phyloP scores from a whole-genome alignment of 1,140 invertebrate genomes.

The Berghia stephanieae region DNA sequence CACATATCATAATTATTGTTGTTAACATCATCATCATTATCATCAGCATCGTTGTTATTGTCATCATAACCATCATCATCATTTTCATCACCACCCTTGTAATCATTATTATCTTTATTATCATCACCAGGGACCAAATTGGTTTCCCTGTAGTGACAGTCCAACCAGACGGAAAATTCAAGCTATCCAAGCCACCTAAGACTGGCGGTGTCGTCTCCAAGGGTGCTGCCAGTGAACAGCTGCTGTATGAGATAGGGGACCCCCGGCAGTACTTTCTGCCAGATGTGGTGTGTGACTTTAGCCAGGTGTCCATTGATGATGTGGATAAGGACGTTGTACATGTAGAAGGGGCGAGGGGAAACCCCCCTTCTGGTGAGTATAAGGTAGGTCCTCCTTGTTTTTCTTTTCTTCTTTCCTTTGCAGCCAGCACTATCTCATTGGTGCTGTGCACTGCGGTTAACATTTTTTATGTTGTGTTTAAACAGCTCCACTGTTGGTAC shows the following conservation, averaged over 20 bases:
- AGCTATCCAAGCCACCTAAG: slow-evolving; percentile 68
- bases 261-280: slow-evolving; percentile 69
- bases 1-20: too few species aligned
- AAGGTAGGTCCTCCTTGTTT: slow-evolving; percentile 59
- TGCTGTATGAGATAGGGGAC: slow-evolving; percentile 71
- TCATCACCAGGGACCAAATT: slow-evolving; percentile 66
- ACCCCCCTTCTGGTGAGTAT: slow-evolving; percentile 66
- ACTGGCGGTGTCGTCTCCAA: slow-evolving; percentile 69
- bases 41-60: too few species aligned
- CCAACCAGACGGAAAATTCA: slow-evolving; percentile 64
- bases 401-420: background rate
- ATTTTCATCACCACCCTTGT: too few species aligned
- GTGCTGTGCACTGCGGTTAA: too few species aligned
- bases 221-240: slow-evolving; percentile 69
- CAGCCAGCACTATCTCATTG: background rate
- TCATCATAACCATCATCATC: too few species aligned
- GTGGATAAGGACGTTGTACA: slow-evolving; percentile 58
- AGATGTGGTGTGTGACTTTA: slow-evolving; percentile 71
- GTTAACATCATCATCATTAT: too few species aligned
- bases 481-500: too few species aligned
- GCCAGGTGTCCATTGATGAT: slow-evolving; percentile 64
- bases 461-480: too few species aligned
- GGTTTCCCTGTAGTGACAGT: slow-evolving; percentile 71
- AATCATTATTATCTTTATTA: too few species aligned
- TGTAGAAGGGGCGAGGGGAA: slow-evolving; percentile 68